Evolutionary conservation across 2,113 vertebrate genomes (phyloP).

Genomic region (Macrotis lagotis): DNA sequence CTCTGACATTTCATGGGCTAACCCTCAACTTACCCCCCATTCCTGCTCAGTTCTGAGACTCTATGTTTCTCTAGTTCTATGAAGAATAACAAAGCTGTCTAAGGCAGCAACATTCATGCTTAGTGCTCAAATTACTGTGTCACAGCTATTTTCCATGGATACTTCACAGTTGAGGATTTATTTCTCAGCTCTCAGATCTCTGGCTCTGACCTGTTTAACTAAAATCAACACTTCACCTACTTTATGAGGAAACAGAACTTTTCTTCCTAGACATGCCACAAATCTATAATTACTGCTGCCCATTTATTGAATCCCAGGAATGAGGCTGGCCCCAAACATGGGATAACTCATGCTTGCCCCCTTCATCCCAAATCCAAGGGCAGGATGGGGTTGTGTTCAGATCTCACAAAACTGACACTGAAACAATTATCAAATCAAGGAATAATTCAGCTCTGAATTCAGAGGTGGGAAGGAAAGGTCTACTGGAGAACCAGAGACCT

Average conservation of each 20-base stretch:
- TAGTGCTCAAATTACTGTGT: background rate
- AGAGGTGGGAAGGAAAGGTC: background rate
- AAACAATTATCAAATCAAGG: background rate
- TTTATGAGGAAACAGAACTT: background rate
- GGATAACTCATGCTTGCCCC: background rate
- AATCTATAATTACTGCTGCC: background rate
- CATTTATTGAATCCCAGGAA: background rate
- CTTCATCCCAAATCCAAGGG: background rate
- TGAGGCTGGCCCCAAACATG: background rate
- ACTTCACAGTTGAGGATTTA: background rate
- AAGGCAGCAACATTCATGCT: background rate
- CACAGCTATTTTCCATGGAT: background rate
- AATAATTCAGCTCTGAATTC: background rate
- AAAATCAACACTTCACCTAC: background rate
- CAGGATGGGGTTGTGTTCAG: background rate
- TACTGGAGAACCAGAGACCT: background rate
- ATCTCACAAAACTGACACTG: background rate
- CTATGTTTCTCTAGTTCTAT: background rate
- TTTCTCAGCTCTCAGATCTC: background rate
- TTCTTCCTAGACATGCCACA: background rate
- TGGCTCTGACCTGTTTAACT: background rate
- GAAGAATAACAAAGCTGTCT: background rate
- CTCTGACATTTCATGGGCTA: background rate
- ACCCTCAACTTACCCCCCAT: too few relatives aligned
- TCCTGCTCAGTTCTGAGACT: too few relatives aligned